Base-by-base conservation (phyloP, 2,888 invertebrate genomes). In the Peribatodes rhomboidaria region DNA sequence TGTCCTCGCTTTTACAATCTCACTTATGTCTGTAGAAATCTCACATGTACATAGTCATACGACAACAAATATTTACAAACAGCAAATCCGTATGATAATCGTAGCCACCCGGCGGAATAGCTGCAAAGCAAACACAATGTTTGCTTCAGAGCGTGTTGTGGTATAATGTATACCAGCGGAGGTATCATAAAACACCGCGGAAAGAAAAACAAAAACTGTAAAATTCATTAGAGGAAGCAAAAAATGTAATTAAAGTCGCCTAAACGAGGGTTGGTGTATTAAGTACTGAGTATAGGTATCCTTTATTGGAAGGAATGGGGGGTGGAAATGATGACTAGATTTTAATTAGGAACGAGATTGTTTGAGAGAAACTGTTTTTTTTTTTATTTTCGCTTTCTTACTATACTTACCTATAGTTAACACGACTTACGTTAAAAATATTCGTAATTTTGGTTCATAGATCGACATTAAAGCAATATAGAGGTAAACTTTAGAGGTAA, bases 61-160 rank as follows among this genome's bases (percentile, higher is more conserved):
- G 20, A 3, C 8, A 47, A 4, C 53, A 61, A 47, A 61, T 61
- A 49, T 62, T 57, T 57, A 56, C 42, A 4, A 56, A 52, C 50
- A 62, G 50, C 50, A 27, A 61, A 27, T 56, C 50, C 42, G 42
- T 10, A 50, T 46, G 61, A 42, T 50, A 56, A 50, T 31, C 27
- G 50, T 13, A 49, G 49, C 39, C 49, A 54, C 54, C 54, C 56
- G 31, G 18, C 37, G 50, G 49, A 61, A 54, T 49, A 41, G 22
- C 35, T 55, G 22, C 50, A 62, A 42, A 56, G 56, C 49, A 62
- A 62, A 62, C 56, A 62, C 44, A 49, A 49, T 41, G 55, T 55
- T 61, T 55, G 44, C 56, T 55, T 41, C 44, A 49, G 47, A 55
- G 41, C 55, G 50, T 54, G 42, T 44, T 20, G 47, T 54, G 16